These are phyloP conservation scores for Agrilus mali DNA, from an alignment of 2,888 invertebrate genomes.

Conservation along the genomic window DNA sequence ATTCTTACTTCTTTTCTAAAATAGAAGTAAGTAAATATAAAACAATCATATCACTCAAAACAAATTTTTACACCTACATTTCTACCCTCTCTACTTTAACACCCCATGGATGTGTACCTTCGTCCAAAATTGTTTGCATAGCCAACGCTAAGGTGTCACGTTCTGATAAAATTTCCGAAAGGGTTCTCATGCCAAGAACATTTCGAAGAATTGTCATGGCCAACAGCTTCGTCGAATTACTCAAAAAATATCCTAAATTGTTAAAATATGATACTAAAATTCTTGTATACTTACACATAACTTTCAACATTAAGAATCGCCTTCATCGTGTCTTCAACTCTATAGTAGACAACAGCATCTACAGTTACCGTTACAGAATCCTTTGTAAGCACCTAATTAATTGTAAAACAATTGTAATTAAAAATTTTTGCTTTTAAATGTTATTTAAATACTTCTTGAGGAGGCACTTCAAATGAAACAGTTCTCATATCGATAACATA, in stretches of 20 bases:
- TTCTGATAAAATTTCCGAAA: constrained; percentile 85
- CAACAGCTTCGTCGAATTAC: constrained; percentile 68
- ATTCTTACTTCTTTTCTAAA: constrained; percentile 65
- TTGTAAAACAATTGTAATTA: constrained; percentile 15
- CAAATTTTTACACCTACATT: constrained; percentile 49
- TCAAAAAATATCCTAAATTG: constrained; percentile 27
- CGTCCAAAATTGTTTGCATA: constrained; percentile 77
- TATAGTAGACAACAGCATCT: constrained; percentile 70
- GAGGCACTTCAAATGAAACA: no score
- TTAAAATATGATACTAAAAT: no score
- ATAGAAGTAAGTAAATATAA: neutral
- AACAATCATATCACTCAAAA: neutral
- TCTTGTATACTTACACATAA: constrained; percentile 38
- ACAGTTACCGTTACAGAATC: constrained; percentile 83
- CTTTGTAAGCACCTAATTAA: constrained; percentile 56
- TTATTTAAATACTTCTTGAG: no score
- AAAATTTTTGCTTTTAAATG: no score
- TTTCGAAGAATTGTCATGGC: constrained; percentile 83
- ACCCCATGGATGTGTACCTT: constrained; percentile 86
- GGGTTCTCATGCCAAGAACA: constrained; percentile 81
- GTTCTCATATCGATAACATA: no score
- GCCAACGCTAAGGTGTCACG: constrained; percentile 82
- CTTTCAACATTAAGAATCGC: constrained; percentile 56
- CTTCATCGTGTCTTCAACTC: constrained; percentile 56
- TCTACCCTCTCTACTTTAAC: constrained; percentile 90